Conservation (phyloP, 2,113 vertebrate genomes). For the Thunnus thynnus region DNA sequence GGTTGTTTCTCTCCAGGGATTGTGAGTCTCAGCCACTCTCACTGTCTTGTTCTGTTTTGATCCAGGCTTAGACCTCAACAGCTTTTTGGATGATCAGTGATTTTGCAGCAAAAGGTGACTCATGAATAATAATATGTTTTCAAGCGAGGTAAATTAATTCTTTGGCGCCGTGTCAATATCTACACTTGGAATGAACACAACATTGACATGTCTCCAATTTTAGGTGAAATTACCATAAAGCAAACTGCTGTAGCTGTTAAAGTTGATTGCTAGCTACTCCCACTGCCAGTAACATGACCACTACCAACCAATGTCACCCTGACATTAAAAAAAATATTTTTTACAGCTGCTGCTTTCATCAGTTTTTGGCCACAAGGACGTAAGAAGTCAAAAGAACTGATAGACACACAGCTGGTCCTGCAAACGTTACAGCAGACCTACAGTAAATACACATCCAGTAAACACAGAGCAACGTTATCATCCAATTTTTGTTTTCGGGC, state of each 20-base stretch:
- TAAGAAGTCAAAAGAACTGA: neutral
- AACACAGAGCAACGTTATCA: neutral
- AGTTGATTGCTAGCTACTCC: slow-evolving; percentile 5
- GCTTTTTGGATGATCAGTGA: slow-evolving; percentile 70
- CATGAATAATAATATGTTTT: slow-evolving; percentile 74
- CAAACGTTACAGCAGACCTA: no score
- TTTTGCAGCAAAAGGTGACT: slow-evolving; percentile 71
- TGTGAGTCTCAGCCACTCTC: slow-evolving; percentile 58
- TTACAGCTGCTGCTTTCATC: neutral
- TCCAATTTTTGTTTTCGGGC: neutral
- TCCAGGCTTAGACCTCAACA: slow-evolving; percentile 68
- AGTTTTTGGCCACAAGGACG: neutral
- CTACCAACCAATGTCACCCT: neutral
- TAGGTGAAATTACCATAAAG: slow-evolving; percentile 35
- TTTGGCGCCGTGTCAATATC: slow-evolving; percentile 57
- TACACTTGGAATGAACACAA: slow-evolving; percentile 48
- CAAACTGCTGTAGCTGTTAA: slow-evolving; percentile 18
- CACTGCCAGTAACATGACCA: neutral
- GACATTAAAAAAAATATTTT: slow-evolving; percentile 1
- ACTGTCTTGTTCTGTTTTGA: slow-evolving; percentile 71
- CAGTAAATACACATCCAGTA: neutral
- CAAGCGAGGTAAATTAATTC: slow-evolving; percentile 66
- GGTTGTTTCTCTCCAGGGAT: slow-evolving; percentile 70
- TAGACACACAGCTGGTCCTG: neutral
- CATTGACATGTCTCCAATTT: slow-evolving; percentile 49